Base-by-base conservation (phyloP, 2,888 invertebrate species). In the Leptinotarsa peninsularis region DNA sequence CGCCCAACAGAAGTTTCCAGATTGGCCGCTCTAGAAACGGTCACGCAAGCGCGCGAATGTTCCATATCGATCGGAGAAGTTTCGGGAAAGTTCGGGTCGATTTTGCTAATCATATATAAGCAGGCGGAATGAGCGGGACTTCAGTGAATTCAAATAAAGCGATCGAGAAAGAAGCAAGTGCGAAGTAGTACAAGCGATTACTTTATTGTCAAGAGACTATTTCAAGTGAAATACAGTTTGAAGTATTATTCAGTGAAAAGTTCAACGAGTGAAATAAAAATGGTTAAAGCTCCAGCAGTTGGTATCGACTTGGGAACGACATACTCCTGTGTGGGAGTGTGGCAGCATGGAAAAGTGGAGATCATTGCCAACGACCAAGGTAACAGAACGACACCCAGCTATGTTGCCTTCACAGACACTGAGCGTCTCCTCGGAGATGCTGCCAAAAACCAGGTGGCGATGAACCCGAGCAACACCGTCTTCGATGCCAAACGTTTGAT, bases 231-330 rank as follows among this genome's bases (percentile, higher is more conserved):
- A n/a, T 13, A 67, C 33, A 18, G 33, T 68, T 67, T 23, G 4
- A 21, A 67, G 21, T 67, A 21, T 21, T 18, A 21, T 10, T 63
- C 27, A n/a, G 43, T 10, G 43, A 43, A 43, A 43, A 27, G 68
- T 54, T 15, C n/a, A 27, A 52, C 17, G 18, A 54, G 27, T 54
- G 68, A 27, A 4, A 21, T 4, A 27, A 83, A 83, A 82, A 84
- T 83, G 84, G 82, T 82, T 74, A 84, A 90, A 84, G 85, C 88
- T 82, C 90, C 91, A 80, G 92, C 93, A 81, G 90, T 94, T 83
- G 94, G 94, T 83, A 96, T 95, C 83, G 95, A 95, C 90, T 91
- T 96, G 86, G 96, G 96, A 83, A 96, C 96, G 54, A 96, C 96
- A 10, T 96, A 93, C 89, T 96, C 95, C 72, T 95, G 95, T 85